Evolutionary conservation across 2,888 invertebrate species (phyloP), one percentile per base, ranked within the genome.

Genomic region (Drosophila tripunctata): DNA sequence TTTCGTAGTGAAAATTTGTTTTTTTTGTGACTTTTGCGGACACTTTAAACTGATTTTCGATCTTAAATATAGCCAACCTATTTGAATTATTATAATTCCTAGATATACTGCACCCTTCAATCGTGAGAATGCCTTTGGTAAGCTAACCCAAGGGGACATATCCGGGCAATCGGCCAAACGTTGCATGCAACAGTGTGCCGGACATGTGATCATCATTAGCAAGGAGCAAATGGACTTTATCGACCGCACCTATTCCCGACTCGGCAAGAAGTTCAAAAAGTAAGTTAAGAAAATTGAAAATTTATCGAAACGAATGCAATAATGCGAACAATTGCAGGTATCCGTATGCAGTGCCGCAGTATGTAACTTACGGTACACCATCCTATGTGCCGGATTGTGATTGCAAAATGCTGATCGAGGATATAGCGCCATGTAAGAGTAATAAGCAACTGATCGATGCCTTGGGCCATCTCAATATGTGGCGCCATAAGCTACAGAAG

Each of bases 31-130:
- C n/a, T n/a, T n/a, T n/a, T n/a, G n/a, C n/a, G n/a, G n/a, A n/a
- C n/a, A n/a, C n/a, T n/a, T n/a, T n/a, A n/a, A n/a, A n/a, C 21
- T 21, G 19, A 31, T n/a, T 6, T 12, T 12, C 19, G n/a, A 31
- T 15, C 12, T 33, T 14, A 12, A 4, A 33, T 1, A 33, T 1
- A 7, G 12, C 3, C 12, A 14, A 33, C 2, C 4, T 31, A 12
- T 5, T 3, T 31, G 14, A 5, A 27, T 27, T 8, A 1, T 22
- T 1, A 40, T 14, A 8, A 12, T 21, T 21, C 31, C 2, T 36
- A 90, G 90, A 21, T 89, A 90, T 45, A 35, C 52, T 3, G 19
- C 67, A 1, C 60, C 78, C 2, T 91, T 88, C 10, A 41, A 82
- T 36, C 69, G 60, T 0, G 21, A 57, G 0, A 27, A 44, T 0